Conservation (phyloP, 2,797 vertebrate species). For the Philypnodon macrostomus region DNA sequence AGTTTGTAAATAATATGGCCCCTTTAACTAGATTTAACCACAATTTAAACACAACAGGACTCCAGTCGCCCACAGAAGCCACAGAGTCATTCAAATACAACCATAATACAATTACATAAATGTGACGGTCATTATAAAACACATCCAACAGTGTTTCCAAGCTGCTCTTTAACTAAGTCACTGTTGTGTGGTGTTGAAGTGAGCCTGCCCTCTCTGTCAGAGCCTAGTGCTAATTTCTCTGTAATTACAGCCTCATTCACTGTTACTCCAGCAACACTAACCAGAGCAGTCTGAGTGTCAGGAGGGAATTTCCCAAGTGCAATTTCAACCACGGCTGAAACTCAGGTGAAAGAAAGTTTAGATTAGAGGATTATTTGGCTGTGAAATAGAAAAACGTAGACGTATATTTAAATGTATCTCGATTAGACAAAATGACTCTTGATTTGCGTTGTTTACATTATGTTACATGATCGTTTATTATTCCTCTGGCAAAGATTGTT, state of each 20-base stretch:
- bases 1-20: too few species aligned
- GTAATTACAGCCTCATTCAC: constrained; percentile 57
- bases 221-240: constrained; percentile 62
- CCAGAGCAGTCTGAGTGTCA: constrained; percentile 55
- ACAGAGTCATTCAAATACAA: neutral
- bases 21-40: constrained; percentile 35
- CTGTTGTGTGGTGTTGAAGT: constrained; percentile 16
- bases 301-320: constrained; percentile 47
- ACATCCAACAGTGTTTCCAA: constrained; percentile 15
- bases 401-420: too few species aligned
- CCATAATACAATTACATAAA: constrained; percentile 12
- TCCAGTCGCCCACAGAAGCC: neutral
- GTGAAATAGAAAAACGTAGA: constrained; percentile 5
- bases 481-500: too few species aligned
- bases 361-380: neutral
- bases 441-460: too few species aligned
- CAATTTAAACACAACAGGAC: too few species aligned
- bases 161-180: constrained; percentile 5
- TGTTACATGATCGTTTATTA: too few species aligned
- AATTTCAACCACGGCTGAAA: constrained; percentile 19
- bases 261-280: constrained; percentile 52
- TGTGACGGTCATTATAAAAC: constrained; percentile 13
- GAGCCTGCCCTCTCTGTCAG: constrained; percentile 44
- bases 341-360: constrained; percentile 10
- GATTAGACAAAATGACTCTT: too few species aligned